Evolutionary conservation across 2,888 invertebrate genomes (phyloP).

Genomic region (Apoda limacodes): DNA sequence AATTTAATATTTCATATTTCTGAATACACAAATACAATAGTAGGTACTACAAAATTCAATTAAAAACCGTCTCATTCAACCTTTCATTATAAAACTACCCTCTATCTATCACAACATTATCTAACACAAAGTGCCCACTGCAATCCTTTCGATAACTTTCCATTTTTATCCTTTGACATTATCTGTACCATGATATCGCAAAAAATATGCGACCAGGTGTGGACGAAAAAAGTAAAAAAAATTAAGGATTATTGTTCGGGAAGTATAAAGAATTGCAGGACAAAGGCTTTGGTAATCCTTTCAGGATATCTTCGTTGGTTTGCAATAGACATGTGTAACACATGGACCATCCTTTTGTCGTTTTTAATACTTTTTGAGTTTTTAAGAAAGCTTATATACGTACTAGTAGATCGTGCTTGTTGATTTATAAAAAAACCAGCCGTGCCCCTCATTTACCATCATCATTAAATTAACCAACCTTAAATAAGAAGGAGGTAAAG

Average conservation of each 20-base stretch:
- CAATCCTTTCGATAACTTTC: constrained; percentile 17
- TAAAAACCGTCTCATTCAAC: constrained; percentile 43
- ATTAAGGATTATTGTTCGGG: constrained; percentile 25
- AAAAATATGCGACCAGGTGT: constrained; percentile 54
- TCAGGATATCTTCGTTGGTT: constrained; percentile 28
- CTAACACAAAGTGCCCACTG: neutral
- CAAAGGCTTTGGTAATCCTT: constrained; percentile 33
- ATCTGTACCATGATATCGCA: constrained; percentile 42
- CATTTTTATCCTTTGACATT: constrained; percentile 48
- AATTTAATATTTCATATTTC: too few relatives aligned
- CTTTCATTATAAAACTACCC: too few relatives aligned
- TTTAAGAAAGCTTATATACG: too few relatives aligned
- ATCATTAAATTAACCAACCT: too few relatives aligned
- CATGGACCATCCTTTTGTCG: constrained; percentile 40
- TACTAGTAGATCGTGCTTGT: too few relatives aligned
- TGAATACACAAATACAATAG: too few relatives aligned
- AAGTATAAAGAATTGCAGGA: constrained; percentile 23
- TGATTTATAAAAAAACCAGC: too few relatives aligned
- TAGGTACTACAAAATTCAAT: constrained; percentile 46
- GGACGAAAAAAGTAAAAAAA: constrained; percentile 31
- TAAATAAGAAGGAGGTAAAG: too few relatives aligned
- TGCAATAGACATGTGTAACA: constrained; percentile 48
- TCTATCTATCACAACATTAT: constrained; percentile 19
- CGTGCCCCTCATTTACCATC: too few relatives aligned
- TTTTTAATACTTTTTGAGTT: too few relatives aligned